phyloP scores from a whole-genome alignment of 2,888 invertebrate genomes.

The Rhorus exstirpatorius region DNA sequence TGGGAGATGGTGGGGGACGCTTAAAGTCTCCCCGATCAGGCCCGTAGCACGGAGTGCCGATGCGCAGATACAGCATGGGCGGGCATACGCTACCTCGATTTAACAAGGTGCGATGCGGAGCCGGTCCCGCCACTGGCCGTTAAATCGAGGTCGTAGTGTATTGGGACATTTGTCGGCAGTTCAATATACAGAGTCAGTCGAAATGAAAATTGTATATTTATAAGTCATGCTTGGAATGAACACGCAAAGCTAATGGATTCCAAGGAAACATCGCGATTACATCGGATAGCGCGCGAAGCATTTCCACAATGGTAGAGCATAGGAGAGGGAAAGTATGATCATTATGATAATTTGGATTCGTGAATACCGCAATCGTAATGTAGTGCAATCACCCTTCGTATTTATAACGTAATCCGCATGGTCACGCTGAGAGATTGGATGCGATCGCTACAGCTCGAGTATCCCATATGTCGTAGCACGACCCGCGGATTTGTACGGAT shows the following conservation, averaged over 20 bases:
- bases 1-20: too few species aligned
- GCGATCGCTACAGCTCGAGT: slow-evolving; percentile 11
- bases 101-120: too few species aligned
- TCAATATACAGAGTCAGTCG: neutral
- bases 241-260: slow-evolving; percentile 26
- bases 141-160: too few species aligned
- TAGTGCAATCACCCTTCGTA: slow-evolving; percentile 59
- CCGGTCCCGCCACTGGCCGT: too few species aligned
- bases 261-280: slow-evolving; percentile 38
- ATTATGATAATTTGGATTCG: slow-evolving; percentile 10
- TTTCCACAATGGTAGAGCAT: slow-evolving; percentile 6
- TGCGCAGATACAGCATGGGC: too few species aligned
- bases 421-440: slow-evolving; percentile 42
- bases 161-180: neutral
- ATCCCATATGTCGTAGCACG: slow-evolving; percentile 37
- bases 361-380: slow-evolving; percentile 41
- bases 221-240: slow-evolving; percentile 32
- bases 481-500: slow-evolving; percentile 69
- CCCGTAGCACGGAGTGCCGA: too few species aligned
- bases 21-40: too few species aligned
- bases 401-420: slow-evolving; percentile 69
- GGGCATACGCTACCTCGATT: too few species aligned
- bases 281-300: slow-evolving; percentile 34
- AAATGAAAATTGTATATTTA: slow-evolving; percentile 35
- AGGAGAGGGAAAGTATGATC: slow-evolving; percentile 11